phyloP scores from a whole-genome alignment of 1,140 invertebrate genomes.

The Diuraphis noxia region DNA sequence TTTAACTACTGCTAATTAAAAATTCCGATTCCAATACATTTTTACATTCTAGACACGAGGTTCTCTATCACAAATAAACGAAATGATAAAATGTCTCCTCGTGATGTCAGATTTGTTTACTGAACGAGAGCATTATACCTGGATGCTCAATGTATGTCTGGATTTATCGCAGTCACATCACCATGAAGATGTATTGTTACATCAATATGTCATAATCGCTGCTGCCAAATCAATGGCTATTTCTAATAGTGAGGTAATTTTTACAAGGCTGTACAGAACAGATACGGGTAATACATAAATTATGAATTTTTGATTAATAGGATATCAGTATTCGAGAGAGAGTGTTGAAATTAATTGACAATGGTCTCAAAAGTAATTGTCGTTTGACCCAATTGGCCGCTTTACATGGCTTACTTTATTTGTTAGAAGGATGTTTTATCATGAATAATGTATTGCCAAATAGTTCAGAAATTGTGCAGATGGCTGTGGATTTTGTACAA shows the following conservation, averaged over 20 bases:
- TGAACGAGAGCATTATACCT: constrained; percentile 71
- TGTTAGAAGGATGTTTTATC: constrained; percentile 67
- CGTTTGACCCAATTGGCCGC: constrained; percentile 70
- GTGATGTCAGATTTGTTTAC: constrained; percentile 74
- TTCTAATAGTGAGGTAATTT: constrained; percentile 64
- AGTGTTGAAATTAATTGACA: constrained; percentile 69
- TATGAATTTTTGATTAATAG: background rate
- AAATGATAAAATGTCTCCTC: constrained; percentile 69
- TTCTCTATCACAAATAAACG: constrained; percentile 68
- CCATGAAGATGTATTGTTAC: constrained; percentile 72
- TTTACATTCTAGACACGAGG: constrained; percentile 40
- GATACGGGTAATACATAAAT: background rate
- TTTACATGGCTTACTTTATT: constrained; percentile 75
- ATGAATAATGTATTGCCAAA: background rate
- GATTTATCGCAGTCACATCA: constrained; percentile 69
- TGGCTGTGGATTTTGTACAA: constrained; percentile 49
- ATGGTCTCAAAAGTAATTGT: constrained; percentile 69
- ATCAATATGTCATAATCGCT: constrained; percentile 71
- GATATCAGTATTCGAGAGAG: constrained; percentile 60
- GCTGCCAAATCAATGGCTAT: constrained; percentile 73
- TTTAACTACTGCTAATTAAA: background rate
- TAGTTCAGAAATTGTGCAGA: constrained; percentile 39
- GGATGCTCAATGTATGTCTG: constrained; percentile 72
- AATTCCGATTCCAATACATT: background rate
- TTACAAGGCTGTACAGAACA: background rate